A percentile compares a stretch with the other conserved stretches of the same genome.
phyloP scores from a whole-genome alignment of 2,888 invertebrate genomes.

The Rotaria macrura region DNA sequence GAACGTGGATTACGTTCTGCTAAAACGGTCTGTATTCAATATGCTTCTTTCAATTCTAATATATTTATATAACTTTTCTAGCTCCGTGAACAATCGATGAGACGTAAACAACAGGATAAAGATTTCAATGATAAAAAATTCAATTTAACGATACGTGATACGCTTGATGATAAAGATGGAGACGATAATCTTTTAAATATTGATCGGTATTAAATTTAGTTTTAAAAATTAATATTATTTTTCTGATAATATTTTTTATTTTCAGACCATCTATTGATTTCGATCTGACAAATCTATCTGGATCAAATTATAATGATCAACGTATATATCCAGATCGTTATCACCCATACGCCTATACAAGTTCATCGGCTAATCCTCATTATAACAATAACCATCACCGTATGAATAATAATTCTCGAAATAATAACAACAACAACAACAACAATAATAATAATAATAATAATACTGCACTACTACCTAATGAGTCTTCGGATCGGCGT shows the following conservation, averaged over 20 bases:
- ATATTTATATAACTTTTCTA: slow-evolving; percentile 40
- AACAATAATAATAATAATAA: background rate
- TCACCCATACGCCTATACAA: background rate
- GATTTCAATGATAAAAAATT: slow-evolving; percentile 90
- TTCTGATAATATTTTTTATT: background rate
- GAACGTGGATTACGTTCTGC: slow-evolving; percentile 85
- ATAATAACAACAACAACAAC: background rate
- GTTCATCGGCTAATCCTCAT: background rate
- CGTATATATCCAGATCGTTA: background rate
- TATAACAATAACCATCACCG: background rate
- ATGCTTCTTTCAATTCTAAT: slow-evolving; percentile 2
- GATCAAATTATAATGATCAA: background rate
- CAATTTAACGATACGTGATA: slow-evolving; percentile 67
- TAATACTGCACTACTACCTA: background rate
- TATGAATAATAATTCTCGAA: background rate
- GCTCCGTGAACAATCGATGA: slow-evolving; percentile 76
- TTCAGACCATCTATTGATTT: background rate
- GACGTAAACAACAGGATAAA: slow-evolving; percentile 82
- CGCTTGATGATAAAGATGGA: slow-evolving; percentile 57
- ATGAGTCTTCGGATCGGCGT: background rate
- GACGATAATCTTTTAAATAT: slow-evolving; percentile 38
- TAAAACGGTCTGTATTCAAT: slow-evolving; percentile 59
- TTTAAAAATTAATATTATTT: no score
- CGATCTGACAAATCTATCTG: background rate
- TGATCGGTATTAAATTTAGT: background rate